phyloP scores from a whole-genome alignment of 2,113 vertebrate genomes.

The Nothoprocta pentlandii region DNA sequence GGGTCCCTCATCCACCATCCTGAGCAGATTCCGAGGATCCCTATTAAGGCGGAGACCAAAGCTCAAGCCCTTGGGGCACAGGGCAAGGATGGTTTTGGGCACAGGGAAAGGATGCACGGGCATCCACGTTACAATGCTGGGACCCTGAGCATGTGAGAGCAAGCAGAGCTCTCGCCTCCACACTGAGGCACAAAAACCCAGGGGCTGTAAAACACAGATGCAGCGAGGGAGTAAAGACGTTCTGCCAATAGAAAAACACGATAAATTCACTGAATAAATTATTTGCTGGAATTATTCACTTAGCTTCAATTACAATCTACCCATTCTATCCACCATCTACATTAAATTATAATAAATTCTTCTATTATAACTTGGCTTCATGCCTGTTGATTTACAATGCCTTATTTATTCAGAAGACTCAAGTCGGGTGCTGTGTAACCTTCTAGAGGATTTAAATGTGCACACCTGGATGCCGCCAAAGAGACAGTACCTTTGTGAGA shows the following conservation, averaged over 20 bases:
- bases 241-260: constrained; percentile 31
- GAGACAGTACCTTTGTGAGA: background rate
- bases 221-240: background rate
- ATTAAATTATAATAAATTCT: constrained; percentile 63
- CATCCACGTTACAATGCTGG: background rate
- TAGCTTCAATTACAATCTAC: constrained; percentile 64
- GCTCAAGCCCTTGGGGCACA: background rate
- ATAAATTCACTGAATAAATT: constrained; percentile 67
- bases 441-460: background rate
- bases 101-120: background rate
- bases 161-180: background rate
- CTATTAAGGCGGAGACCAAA: background rate
- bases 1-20: background rate
- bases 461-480: background rate
- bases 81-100: too few species aligned
- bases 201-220: background rate
- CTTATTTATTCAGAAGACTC: constrained; percentile 43
- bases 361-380: constrained; percentile 61
- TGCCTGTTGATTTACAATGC: constrained; percentile 47
- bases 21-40: background rate
- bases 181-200: background rate
- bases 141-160: background rate
- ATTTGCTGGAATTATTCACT: constrained; percentile 72
- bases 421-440: background rate
- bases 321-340: constrained; percentile 60